Conservation (phyloP, 2,888 invertebrate genomes). For the Diploptera punctata region DNA sequence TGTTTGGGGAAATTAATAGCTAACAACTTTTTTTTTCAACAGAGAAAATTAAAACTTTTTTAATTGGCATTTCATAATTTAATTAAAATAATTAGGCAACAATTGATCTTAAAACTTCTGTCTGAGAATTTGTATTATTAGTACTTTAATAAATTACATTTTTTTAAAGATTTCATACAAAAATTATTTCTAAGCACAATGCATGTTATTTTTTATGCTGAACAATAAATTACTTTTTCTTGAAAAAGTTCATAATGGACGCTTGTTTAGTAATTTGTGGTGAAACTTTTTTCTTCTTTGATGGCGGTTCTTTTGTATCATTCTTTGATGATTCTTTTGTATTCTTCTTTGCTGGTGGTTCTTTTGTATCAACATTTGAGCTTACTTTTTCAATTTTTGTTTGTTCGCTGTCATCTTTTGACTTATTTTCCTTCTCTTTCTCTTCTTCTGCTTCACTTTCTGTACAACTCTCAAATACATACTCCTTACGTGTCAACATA, state of each 20-base stretch:
- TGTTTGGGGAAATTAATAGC: no score
- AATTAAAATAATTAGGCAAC: no score
- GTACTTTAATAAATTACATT: no score
- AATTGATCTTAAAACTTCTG: no score
- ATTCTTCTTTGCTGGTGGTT: not conserved
- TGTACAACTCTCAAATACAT: slow-evolving; percentile 31
- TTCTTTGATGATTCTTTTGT: not conserved
- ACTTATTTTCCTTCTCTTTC: slow-evolving; percentile 23
- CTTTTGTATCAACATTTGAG: not conserved
- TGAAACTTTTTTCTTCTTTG: slow-evolving; percentile 24
- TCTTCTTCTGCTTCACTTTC: slow-evolving; percentile 28
- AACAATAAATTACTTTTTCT: slow-evolving; percentile 12
- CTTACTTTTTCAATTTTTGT: not conserved
- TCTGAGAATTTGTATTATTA: no score
- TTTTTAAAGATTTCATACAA: no score
- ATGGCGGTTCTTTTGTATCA: not conserved
- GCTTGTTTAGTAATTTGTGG: slow-evolving; percentile 24
- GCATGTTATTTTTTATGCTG: no score
- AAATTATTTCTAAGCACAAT: no score
- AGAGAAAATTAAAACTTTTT: no score
- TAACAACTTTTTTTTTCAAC: no score
- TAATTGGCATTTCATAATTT: no score
- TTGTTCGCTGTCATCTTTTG: not conserved
- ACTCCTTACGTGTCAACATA: slow-evolving; percentile 45
- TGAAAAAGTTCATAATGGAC: slow-evolving; percentile 27